phyloP scores from a whole-genome alignment of 2,797 vertebrate species.

The Eulemur albifrons region DNA sequence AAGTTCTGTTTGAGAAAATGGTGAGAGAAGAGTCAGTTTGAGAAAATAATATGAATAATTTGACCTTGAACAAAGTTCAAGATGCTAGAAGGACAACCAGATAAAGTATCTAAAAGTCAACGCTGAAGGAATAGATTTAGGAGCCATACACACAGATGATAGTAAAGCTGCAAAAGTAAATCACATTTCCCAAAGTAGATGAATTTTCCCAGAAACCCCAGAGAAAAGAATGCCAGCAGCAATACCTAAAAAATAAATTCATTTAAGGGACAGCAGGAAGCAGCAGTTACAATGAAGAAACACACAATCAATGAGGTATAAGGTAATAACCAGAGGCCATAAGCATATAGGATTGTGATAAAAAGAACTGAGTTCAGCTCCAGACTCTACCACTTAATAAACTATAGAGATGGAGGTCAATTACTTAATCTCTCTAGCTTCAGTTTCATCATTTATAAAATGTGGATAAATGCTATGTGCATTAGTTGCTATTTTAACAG shows the following conservation, averaged over 20 bases:
- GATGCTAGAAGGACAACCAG: background rate
- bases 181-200: background rate
- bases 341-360: background rate
- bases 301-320: background rate
- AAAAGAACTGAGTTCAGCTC: background rate
- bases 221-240: background rate
- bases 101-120: background rate
- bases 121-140: background rate
- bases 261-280: background rate
- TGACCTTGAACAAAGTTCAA: background rate
- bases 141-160: background rate
- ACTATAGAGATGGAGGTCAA: background rate
- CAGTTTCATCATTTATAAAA: background rate
- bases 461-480: background rate
- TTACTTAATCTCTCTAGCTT: slow-evolving; percentile 2
- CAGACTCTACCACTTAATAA: background rate
- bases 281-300: background rate
- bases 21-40: background rate
- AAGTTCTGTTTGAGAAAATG: background rate
- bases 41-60: background rate
- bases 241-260: background rate
- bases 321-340: background rate
- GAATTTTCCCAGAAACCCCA: background rate
- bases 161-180: slow-evolving; percentile 2
- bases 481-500: background rate